A percentile compares a stretch with the other conserved stretches of the same genome.
These are phyloP conservation scores for Bettongia penicillata DNA, from an alignment of 2,113 vertebrate species.

Conservation along the genomic window DNA sequence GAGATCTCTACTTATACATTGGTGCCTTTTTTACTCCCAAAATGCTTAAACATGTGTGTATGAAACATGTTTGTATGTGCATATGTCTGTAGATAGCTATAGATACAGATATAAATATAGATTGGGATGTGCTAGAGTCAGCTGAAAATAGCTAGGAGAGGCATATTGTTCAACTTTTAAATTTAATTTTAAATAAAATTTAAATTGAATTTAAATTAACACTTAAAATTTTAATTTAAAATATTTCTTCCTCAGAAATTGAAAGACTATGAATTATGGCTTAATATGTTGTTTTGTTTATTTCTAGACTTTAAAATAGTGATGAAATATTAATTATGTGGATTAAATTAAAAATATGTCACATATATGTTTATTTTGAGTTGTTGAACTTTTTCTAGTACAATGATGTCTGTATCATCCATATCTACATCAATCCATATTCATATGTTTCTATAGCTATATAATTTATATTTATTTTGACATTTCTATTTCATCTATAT, in stretches of 20 bases:
- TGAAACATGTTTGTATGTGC: neutral
- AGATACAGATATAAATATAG: neutral
- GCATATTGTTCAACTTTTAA: neutral
- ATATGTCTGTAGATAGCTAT: neutral
- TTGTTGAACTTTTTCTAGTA: neutral
- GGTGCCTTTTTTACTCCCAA: neutral
- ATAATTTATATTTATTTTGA: neutral
- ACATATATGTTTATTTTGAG: neutral
- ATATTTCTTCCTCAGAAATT: neutral
- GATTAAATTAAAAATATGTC: neutral
- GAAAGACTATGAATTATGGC: neutral
- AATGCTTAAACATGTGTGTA: neutral
- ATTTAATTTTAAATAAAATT: no score
- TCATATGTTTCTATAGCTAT: neutral
- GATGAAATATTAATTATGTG: neutral
- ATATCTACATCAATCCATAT: neutral
- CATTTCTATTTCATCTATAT: neutral
- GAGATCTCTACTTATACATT: neutral
- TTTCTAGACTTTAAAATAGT: neutral
- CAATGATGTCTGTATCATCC: neutral
- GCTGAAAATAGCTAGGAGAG: neutral
- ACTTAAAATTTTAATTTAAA: neutral
- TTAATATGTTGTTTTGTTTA: neutral
- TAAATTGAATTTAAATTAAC: no score
- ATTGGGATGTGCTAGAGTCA: neutral